These are phyloP conservation scores for Melanotaenia pygmaea DNA, from an alignment of 2,797 vertebrate genomes.

Conservation along the genomic window DNA sequence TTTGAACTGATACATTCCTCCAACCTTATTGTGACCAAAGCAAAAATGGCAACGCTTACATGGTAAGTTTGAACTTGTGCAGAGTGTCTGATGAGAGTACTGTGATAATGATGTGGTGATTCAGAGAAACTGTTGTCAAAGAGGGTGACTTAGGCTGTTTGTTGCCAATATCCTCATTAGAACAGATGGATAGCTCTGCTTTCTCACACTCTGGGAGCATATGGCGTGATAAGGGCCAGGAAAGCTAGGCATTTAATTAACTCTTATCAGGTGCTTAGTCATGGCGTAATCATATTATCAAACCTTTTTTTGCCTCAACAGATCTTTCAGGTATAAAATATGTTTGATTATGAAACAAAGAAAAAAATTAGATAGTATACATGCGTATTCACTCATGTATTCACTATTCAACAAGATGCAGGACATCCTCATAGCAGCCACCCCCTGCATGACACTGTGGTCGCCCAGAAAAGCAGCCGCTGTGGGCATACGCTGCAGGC, in stretches of 20 bases:
- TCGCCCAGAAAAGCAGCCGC: too few relatives aligned
- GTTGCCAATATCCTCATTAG: constrained; percentile 16
- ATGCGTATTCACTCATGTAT: too few relatives aligned
- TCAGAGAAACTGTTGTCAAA: constrained; percentile 15
- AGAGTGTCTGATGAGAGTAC: constrained; percentile 5
- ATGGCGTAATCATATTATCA: constrained; percentile 23
- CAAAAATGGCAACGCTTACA: constrained; percentile 92
- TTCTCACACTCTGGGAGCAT: constrained; percentile 49
- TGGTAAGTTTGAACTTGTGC: constrained; percentile 81
- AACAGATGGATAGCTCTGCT: constrained; percentile 44
- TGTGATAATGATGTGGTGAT: neutral
- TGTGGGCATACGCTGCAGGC: too few relatives aligned
- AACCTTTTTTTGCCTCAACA: neutral
- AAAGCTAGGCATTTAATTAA: constrained; percentile 48
- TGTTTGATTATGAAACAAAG: too few relatives aligned
- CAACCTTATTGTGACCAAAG: constrained; percentile 93
- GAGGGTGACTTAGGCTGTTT: constrained; percentile 16
- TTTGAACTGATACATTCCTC: constrained; percentile 88
- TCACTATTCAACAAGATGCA: too few relatives aligned
- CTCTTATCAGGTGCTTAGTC: constrained; percentile 31
- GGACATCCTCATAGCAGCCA: too few relatives aligned
- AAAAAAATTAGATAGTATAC: too few relatives aligned
- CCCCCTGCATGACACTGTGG: too few relatives aligned
- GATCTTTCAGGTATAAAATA: too few relatives aligned
- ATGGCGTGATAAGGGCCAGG: constrained; percentile 40